Evolutionary conservation across 2,797 vertebrate genomes (phyloP).

Genomic region (Rhyacichthys aspro): DNA sequence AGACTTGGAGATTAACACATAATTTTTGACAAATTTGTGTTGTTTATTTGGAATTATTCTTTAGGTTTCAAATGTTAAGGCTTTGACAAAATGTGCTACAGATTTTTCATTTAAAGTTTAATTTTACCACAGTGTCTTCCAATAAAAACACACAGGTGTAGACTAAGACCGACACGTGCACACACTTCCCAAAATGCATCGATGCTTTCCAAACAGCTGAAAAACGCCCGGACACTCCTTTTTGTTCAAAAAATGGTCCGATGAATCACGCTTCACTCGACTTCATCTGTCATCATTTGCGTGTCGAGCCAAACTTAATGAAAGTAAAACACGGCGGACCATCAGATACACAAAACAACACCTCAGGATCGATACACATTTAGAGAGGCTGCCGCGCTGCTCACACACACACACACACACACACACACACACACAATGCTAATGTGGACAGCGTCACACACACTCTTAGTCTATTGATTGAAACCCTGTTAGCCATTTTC

Average conservation of each 20-base stretch:
- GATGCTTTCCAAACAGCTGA: slow-evolving; percentile 11
- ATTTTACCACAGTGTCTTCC: too few species aligned
- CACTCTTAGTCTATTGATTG: slow-evolving; percentile 66
- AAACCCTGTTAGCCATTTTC: slow-evolving; percentile 61
- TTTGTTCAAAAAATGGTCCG: slow-evolving; percentile 24
- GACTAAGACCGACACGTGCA: background rate
- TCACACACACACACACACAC: slow-evolving; percentile 25
- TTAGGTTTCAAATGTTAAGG: too few species aligned
- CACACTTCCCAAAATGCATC: slow-evolving; percentile 29
- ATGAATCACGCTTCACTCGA: slow-evolving; percentile 46
- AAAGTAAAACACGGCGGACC: slow-evolving; percentile 62
- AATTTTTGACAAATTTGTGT: too few species aligned
- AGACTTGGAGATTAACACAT: too few species aligned
- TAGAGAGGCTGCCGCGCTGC: slow-evolving; percentile 34
- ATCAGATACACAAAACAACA: slow-evolving; percentile 66
- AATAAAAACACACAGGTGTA: too few species aligned
- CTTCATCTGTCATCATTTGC: slow-evolving; percentile 69
- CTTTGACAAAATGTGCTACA: too few species aligned
- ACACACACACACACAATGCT: slow-evolving; percentile 33
- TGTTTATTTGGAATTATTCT: too few species aligned
- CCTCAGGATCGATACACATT: slow-evolving; percentile 64
- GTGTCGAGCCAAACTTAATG: slow-evolving; percentile 56
- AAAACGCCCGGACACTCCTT: slow-evolving; percentile 30
- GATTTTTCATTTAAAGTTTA: too few species aligned
- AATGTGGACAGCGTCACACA: slow-evolving; percentile 23